Conservation (phyloP, 2,888 invertebrate genomes). For the Anorthoa munda region DNA sequence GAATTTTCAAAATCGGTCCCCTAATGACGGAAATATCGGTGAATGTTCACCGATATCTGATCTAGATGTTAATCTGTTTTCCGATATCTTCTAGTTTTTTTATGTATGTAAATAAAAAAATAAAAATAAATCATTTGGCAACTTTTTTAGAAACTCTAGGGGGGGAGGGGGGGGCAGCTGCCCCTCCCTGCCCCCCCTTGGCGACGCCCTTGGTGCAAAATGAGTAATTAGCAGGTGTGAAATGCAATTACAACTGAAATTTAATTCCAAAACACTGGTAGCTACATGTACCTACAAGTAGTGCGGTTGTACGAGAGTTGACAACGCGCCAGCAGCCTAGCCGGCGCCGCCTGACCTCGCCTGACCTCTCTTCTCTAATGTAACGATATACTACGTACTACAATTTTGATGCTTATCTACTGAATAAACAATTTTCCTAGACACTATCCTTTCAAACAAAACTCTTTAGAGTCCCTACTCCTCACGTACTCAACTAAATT, state of each 20-base stretch:
- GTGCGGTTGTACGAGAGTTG: constrained; percentile 58
- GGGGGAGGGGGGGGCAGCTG: too few relatives aligned
- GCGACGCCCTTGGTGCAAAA: too few relatives aligned
- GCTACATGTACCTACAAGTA: constrained; percentile 23
- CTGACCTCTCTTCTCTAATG: constrained; percentile 64
- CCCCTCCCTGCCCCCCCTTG: too few relatives aligned
- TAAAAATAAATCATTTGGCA: too few relatives aligned
- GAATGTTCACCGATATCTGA: too few relatives aligned
- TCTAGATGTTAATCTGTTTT: too few relatives aligned
- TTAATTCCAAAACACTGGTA: constrained; percentile 23
- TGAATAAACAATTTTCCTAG: constrained; percentile 27
- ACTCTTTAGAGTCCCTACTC: not conserved
- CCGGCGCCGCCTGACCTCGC: constrained; percentile 72
- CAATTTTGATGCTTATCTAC: constrained; percentile 29
- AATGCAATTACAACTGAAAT: constrained; percentile 8
- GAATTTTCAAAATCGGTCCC: too few relatives aligned
- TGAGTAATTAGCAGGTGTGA: not conserved
- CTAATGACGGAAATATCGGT: too few relatives aligned
- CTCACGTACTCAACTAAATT: constrained; percentile 9
- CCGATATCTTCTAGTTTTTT: too few relatives aligned
- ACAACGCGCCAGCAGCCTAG: constrained; percentile 71
- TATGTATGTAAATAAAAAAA: too few relatives aligned
- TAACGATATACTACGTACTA: constrained; percentile 37
- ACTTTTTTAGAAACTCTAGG: too few relatives aligned
- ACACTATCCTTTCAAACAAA: constrained; percentile 1